Conservation (phyloP, 2,888 invertebrate genomes). For the Litoditis marina region DNA sequence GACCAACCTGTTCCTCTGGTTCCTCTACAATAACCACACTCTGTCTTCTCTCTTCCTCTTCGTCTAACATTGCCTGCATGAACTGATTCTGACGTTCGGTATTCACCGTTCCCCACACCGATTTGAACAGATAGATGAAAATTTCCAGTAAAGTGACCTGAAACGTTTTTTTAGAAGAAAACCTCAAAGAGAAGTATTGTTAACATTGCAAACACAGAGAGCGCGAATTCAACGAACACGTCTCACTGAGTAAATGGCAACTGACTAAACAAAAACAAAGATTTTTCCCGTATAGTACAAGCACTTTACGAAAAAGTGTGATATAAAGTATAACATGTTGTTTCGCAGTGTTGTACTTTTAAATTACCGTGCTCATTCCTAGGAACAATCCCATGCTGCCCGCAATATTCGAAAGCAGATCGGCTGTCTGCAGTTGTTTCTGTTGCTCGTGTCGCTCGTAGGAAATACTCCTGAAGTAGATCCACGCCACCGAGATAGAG, state of each 20-base stretch:
- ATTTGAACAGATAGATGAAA: slow-evolving; percentile 49
- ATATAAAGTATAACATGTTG: too few species aligned
- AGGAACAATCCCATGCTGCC: slow-evolving; percentile 52
- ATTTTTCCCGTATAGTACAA: too few species aligned
- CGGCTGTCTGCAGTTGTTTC: slow-evolving; percentile 49
- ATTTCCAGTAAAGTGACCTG: slow-evolving; percentile 49
- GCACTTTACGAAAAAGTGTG: too few species aligned
- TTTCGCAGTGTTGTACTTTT: too few species aligned
- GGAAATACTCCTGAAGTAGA: slow-evolving; percentile 40
- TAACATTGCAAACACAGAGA: too few species aligned
- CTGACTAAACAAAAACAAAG: too few species aligned
- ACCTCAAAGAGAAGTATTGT: background rate
- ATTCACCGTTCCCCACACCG: slow-evolving; percentile 45
- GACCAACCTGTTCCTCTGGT: slow-evolving; percentile 7
- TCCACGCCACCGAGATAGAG: slow-evolving; percentile 22
- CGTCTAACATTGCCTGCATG: slow-evolving; percentile 30
- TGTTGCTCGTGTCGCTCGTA: slow-evolving; percentile 49
- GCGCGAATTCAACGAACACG: too few species aligned
- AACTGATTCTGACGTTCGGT: slow-evolving; percentile 47
- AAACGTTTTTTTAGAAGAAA: background rate
- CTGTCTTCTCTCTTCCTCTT: slow-evolving; percentile 33
- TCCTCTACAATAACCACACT: slow-evolving; percentile 41
- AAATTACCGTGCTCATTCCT: slow-evolving; percentile 50
- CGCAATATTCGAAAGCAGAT: slow-evolving; percentile 50
- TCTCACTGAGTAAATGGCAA: too few species aligned